A percentile compares a stretch with the other conserved stretches of the same genome.
phyloP scores from a whole-genome alignment of 2,797 vertebrate species.

The Propithecus deckenii region DNA sequence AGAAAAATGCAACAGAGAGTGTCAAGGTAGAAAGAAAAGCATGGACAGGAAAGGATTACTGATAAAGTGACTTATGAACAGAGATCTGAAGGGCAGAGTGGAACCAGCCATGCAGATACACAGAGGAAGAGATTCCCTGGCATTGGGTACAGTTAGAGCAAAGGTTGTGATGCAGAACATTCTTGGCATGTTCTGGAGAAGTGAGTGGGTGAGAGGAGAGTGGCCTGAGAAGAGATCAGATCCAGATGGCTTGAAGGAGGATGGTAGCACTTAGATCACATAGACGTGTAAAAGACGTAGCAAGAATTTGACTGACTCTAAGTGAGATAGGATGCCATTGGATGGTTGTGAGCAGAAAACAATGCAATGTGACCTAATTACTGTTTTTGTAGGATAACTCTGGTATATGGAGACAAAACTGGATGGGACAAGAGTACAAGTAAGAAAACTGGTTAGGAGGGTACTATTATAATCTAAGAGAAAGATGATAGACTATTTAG shows the following conservation, averaged over 20 bases:
- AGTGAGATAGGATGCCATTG: neutral
- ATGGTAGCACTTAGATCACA: neutral
- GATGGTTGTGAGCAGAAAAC: neutral
- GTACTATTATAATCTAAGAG: neutral
- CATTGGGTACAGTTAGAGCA: neutral
- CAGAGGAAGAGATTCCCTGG: neutral
- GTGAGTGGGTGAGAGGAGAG: neutral
- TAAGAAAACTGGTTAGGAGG: neutral
- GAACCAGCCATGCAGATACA: neutral
- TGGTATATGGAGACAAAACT: neutral
- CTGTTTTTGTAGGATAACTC: neutral
- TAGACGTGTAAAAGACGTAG: neutral
- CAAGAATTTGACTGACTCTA: neutral
- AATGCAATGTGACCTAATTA: neutral
- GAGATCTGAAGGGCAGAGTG: neutral
- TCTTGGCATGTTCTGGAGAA: neutral
- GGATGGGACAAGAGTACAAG: neutral
- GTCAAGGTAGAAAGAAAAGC: neutral
- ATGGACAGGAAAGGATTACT: neutral
- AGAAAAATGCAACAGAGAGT: neutral
- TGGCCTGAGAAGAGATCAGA: neutral
- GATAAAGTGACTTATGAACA: neutral
- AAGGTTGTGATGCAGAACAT: neutral
- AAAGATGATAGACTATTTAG: neutral
- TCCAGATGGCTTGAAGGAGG: neutral